Conservation (phyloP, 2,797 vertebrate genomes). For the Rhynchotus rufescens region DNA sequence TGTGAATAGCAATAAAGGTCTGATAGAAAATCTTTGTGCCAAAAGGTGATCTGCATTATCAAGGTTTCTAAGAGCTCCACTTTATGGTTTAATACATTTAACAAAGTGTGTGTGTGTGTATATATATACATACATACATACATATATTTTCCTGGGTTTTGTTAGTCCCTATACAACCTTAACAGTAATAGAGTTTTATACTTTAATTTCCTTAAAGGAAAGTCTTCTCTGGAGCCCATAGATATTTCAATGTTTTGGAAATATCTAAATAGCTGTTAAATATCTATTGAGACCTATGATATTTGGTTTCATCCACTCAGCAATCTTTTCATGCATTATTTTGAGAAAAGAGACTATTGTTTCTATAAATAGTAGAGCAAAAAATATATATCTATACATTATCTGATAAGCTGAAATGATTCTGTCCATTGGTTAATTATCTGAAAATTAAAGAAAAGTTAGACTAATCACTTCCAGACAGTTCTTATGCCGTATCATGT, state of each 20-base stretch:
- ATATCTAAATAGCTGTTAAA: constrained; percentile 51
- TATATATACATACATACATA: not conserved
- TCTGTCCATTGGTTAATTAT: constrained; percentile 66
- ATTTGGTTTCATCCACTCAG: not conserved
- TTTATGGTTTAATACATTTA: constrained; percentile 31
- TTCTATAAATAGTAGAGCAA: constrained; percentile 31
- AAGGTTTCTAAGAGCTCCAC: not conserved
- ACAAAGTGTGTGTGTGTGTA: not conserved
- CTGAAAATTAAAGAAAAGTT: constrained; percentile 54
- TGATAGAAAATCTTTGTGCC: not conserved
- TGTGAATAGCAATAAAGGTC: not conserved
- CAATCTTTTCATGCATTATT: not conserved
- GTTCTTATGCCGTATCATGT: constrained; percentile 58
- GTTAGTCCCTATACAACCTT: constrained; percentile 37
- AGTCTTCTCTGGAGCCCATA: constrained; percentile 30
- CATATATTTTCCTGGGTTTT: constrained; percentile 35
- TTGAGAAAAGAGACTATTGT: constrained; percentile 13
- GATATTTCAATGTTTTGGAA: constrained; percentile 56
- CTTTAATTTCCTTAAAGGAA: constrained; percentile 68
- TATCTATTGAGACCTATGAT: constrained; percentile 9
- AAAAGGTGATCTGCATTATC: constrained; percentile 9
- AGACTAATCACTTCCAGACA: constrained; percentile 69
- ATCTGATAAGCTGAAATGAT: constrained; percentile 56
- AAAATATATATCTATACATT: not conserved
- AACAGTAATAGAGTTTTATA: constrained; percentile 45